Conservation (phyloP, 1,140 invertebrate genomes). For the Trichogramma pretiosum region DNA sequence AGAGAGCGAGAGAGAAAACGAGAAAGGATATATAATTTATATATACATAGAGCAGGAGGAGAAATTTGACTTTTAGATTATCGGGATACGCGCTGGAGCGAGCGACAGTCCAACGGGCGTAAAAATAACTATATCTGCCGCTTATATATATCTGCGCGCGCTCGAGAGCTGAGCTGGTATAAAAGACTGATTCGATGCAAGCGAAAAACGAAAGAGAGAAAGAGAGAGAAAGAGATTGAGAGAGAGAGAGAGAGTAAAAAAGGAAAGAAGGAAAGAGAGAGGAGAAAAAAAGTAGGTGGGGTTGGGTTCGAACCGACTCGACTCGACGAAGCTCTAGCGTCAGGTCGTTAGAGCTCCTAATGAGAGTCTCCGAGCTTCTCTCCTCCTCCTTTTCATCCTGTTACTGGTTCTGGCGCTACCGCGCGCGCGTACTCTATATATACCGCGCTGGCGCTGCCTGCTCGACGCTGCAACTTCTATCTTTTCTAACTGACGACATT, state of each 20-base stretch:
- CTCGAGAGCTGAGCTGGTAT: not conserved
- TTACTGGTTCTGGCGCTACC: too few relatives aligned
- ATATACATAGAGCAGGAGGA: slow-evolving; percentile 2
- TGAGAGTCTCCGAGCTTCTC: slow-evolving; percentile 30
- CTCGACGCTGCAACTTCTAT: slow-evolving; percentile 13
- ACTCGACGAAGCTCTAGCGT: slow-evolving; percentile 24
- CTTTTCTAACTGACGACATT: too few relatives aligned
- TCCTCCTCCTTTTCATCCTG: too few relatives aligned
- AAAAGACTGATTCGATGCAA: slow-evolving; percentile 7
- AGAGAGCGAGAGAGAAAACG: slow-evolving; percentile 3
- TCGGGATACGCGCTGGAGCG: slow-evolving; percentile 11
- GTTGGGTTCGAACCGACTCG: slow-evolving; percentile 9
- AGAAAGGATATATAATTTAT: too few relatives aligned
- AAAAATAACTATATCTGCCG: too few relatives aligned
- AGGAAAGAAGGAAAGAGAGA: slow-evolving; percentile 19
- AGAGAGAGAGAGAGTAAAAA: slow-evolving; percentile 17
- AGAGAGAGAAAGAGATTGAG: slow-evolving; percentile 13
- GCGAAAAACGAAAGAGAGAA: too few relatives aligned
- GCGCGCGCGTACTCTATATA: too few relatives aligned
- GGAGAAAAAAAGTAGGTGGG: slow-evolving; percentile 21
- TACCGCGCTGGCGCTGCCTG: not conserved
- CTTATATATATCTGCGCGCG: not conserved
- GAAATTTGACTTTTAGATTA: slow-evolving; percentile 44
- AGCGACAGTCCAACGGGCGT: slow-evolving; percentile 2
- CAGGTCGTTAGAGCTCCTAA: slow-evolving; percentile 41